Base-by-base conservation (phyloP, 2,797 vertebrate species). In the Delichon dasypus region DNA sequence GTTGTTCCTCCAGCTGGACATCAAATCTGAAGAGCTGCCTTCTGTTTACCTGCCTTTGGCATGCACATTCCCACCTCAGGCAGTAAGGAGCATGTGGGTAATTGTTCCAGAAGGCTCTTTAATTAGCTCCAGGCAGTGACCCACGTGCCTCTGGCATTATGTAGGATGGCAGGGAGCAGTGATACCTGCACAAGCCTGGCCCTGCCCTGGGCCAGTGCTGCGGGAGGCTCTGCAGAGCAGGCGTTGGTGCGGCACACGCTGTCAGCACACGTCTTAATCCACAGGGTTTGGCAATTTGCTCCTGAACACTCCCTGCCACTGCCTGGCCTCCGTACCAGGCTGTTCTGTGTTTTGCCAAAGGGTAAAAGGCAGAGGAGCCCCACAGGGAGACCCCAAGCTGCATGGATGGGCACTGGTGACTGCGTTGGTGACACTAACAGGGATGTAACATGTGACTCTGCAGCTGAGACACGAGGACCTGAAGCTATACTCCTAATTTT, bases 211-310 rank as follows among this genome's bases (percentile, higher is more conserved):
- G 89, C 75, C 7, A 6, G 36, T 11, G 79, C 76, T 5, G 11
- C 1, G 0, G 71, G 86, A 82, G 67, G 72, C 85, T 86, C 76
- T 38, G 67, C 3, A 6, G 66, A 71, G 92, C 58, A 50, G 70
- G 76, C 9, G 0, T 57, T 90, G 92, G 89, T 89, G 83, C 89
- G 54, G 89, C 75, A 78, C 81, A 42, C 0, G 17, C 90, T 95
- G 94, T 71, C 93, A 90, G 93, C 91, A 93, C 82, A 90, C 1
- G 11, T 91, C 93, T 87, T 48, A 47, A 94, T 90, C 74, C 86
- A 72, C 66, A 53, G 36, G 12, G 22, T 66, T 85, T 85, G 94
- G 94, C 93, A 94, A 2, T 87, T 89, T 42, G 61, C 85, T 91
- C 83, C 83, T 77, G 60, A 92, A 55, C 81, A 62, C 83, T 88